Conservation (phyloP, 2,888 invertebrate genomes). For the Asteroscopus sphinx region DNA sequence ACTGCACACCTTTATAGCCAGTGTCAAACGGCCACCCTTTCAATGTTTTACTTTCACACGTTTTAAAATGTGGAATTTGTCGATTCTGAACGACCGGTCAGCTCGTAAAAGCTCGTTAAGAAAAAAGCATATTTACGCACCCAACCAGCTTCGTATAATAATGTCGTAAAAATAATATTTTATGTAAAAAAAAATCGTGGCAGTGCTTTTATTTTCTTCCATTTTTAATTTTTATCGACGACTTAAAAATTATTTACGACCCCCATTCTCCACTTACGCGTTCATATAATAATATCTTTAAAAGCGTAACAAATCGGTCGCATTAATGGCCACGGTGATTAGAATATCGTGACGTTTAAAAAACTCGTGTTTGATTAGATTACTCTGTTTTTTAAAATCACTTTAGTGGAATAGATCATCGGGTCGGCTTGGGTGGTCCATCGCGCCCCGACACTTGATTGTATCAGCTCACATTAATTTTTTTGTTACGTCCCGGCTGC, state of each 20-base stretch:
- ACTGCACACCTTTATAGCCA: slow-evolving; percentile 73
- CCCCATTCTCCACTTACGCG: slow-evolving; percentile 48
- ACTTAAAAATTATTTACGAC: slow-evolving; percentile 56
- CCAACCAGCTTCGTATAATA: slow-evolving; percentile 78
- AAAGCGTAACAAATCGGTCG: slow-evolving; percentile 62
- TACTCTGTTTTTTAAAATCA: slow-evolving; percentile 61
- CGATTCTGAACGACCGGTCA: slow-evolving; percentile 77
- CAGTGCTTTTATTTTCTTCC: slow-evolving; percentile 52
- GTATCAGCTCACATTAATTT: slow-evolving; percentile 74
- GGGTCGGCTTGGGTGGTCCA: slow-evolving; percentile 75
- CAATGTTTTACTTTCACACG: slow-evolving; percentile 87
- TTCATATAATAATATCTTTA: slow-evolving; percentile 42
- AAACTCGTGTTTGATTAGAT: slow-evolving; percentile 67
- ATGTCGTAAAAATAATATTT: slow-evolving; percentile 84
- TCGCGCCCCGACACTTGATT: slow-evolving; percentile 67
- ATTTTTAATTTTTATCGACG: slow-evolving; percentile 61
- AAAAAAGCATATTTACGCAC: slow-evolving; percentile 66
- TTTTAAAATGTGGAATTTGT: slow-evolving; percentile 83
- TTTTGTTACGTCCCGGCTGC: slow-evolving; percentile 68
- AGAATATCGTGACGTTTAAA: slow-evolving; percentile 68
- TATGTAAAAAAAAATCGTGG: slow-evolving; percentile 65
- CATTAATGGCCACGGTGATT: slow-evolving; percentile 64
- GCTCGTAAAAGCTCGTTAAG: slow-evolving; percentile 80
- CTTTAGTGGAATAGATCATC: slow-evolving; percentile 68
- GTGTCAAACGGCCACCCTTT: slow-evolving; percentile 73